Evolutionary conservation across 2,797 vertebrate genomes (phyloP).

Genomic region (Avahi laniger): DNA sequence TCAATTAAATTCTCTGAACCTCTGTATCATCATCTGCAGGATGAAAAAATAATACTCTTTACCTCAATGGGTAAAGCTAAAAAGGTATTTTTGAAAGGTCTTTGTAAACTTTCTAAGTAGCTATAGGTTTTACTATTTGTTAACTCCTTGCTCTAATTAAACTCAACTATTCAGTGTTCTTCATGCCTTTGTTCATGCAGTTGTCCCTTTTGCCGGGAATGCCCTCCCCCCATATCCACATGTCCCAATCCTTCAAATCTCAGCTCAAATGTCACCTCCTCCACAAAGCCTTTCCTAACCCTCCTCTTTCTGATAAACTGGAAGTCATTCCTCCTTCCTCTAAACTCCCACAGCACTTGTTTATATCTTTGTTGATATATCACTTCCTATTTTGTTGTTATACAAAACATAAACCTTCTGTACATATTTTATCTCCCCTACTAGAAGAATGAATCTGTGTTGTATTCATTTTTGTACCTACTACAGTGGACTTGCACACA

Average conservation of each 20-base stretch:
- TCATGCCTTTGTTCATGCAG: constrained; percentile 45
- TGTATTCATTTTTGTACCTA: constrained; percentile 35
- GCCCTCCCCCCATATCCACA: constrained; percentile 5
- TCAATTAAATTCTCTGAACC: constrained; percentile 25
- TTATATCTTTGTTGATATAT: background rate
- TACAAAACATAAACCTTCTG: background rate
- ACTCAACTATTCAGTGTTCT: constrained; percentile 32
- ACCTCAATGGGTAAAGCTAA: constrained; percentile 11
- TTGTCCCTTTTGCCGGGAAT: constrained; percentile 59
- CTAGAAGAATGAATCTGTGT: background rate
- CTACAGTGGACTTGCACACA: background rate
- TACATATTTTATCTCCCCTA: background rate
- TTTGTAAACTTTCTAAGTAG: constrained; percentile 38
- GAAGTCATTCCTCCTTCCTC: constrained; percentile 5
- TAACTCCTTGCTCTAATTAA: constrained; percentile 47
- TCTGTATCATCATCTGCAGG: constrained; percentile 20
- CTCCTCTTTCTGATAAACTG: constrained; percentile 40
- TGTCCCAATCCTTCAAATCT: constrained; percentile 64
- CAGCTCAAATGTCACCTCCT: constrained; percentile 59
- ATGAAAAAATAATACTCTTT: background rate
- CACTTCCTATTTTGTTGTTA: constrained; percentile 20
- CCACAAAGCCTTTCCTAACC: constrained; percentile 40
- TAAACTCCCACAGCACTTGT: background rate
- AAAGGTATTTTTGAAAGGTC: constrained; percentile 35
- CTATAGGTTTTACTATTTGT: background rate